Evolutionary conservation across 2,797 vertebrate species (phyloP).

Genomic region (Pyrrhura leucotis): DNA sequence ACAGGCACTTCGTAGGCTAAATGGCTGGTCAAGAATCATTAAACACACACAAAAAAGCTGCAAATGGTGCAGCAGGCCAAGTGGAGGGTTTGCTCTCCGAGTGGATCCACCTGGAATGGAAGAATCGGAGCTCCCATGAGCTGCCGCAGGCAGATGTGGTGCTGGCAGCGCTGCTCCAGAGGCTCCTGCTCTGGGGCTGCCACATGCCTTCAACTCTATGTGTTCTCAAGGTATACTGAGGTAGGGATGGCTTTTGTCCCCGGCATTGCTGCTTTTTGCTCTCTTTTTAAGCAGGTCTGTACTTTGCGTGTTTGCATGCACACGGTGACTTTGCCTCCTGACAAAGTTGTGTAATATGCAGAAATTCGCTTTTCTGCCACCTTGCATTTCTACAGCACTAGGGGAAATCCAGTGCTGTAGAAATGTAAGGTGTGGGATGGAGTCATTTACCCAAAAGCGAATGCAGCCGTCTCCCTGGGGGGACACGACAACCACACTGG

Average conservation of each 20-base stretch:
- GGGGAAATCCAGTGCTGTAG: neutral
- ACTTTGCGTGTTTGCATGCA: neutral
- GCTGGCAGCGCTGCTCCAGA: neutral
- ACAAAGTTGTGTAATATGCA: neutral
- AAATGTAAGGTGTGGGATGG: neutral
- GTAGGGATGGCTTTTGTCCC: neutral
- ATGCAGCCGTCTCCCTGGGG: neutral
- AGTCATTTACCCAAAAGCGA: neutral
- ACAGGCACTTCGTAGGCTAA: slow-evolving; percentile 37
- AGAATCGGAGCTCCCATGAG: neutral
- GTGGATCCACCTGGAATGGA: slow-evolving; percentile 47
- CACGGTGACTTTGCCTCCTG: neutral
- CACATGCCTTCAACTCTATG: neutral
- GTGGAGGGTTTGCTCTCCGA: slow-evolving; percentile 22
- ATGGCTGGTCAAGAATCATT: slow-evolving; percentile 34
- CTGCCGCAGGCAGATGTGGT: neutral
- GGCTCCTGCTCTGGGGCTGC: neutral
- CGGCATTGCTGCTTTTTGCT: neutral
- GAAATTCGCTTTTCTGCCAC: neutral
- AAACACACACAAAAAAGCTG: neutral
- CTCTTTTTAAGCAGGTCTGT: neutral
- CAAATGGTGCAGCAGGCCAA: neutral
- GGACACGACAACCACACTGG: neutral
- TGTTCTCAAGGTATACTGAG: neutral
- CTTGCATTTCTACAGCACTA: neutral